These are phyloP conservation scores for Indicator maculatus DNA, from an alignment of 2,113 vertebrate species.

Conservation along the genomic window DNA sequence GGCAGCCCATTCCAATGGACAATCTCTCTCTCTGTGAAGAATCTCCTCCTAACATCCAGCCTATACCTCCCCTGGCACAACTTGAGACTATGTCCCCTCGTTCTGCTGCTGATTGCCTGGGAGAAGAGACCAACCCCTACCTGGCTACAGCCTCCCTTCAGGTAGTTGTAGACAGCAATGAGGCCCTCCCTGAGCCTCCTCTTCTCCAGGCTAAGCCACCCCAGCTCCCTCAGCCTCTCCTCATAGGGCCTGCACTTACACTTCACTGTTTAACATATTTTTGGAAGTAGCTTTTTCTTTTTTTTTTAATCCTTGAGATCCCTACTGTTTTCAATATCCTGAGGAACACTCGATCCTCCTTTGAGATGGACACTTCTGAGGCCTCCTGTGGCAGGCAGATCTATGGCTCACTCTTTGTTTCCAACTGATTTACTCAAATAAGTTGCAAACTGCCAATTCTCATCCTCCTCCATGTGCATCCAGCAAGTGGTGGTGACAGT, in stretches of 20 bases:
- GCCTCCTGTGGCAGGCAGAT: background rate
- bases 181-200: too few species aligned
- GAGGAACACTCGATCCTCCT: background rate
- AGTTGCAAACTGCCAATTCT: background rate
- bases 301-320: background rate
- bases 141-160: too few species aligned
- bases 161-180: too few species aligned
- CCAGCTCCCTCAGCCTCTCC: too few species aligned
- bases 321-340: background rate
- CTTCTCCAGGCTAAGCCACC: too few species aligned
- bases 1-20: too few species aligned
- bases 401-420: accelerated
- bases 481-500: background rate
- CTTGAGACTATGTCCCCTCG: too few species aligned
- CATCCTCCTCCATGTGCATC: background rate
- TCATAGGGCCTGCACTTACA: background rate
- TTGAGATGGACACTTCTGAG: background rate
- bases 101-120: too few species aligned
- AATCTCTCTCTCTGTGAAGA: too few species aligned
- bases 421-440: background rate
- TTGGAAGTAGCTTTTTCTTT: background rate
- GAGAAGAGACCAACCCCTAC: too few species aligned
- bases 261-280: background rate
- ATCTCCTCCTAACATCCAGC: too few species aligned
- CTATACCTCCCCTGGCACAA: too few species aligned